Evolutionary conservation across 1,140 invertebrate genomes (phyloP).

Genomic region (Drosophila bocki): DNA sequence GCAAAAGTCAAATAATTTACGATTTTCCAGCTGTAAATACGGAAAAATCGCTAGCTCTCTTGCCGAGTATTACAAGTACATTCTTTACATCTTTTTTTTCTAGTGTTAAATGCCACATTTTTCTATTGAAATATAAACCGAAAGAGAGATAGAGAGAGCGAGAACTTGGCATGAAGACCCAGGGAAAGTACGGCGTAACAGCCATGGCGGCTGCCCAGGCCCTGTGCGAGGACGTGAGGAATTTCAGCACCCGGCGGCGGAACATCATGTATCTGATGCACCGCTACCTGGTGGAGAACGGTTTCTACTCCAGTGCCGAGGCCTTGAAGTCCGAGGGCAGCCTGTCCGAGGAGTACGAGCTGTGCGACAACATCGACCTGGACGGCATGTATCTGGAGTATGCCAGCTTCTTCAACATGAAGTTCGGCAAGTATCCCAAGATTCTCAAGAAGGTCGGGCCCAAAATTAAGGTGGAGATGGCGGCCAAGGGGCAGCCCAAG

Average conservation of each 20-base stretch:
- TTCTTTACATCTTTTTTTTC: not conserved
- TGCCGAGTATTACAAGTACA: too few relatives aligned
- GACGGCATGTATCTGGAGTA: conserved; percentile 95
- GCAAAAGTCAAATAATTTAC: conserved; percentile 3
- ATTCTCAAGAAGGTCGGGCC: conserved; percentile 87
- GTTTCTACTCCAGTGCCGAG: conserved; percentile 88
- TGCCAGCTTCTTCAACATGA: conserved; percentile 93
- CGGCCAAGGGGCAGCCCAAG: not conserved
- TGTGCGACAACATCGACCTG: conserved; percentile 97
- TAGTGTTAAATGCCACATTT: not conserved
- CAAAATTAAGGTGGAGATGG: conserved; percentile 70
- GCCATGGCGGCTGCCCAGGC: conserved; percentile 50
- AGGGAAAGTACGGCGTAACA: conserved; percentile 66
- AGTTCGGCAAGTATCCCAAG: conserved; percentile 94
- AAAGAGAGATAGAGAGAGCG: not conserved
- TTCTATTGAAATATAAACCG: not conserved
- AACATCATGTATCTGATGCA: conserved; percentile 92
- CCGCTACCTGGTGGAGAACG: conserved; percentile 91
- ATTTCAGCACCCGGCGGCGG: conserved; percentile 87
- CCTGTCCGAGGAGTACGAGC: conserved; percentile 88
- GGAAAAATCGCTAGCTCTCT: not conserved
- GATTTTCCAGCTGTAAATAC: conserved; percentile 5
- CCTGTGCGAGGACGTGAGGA: conserved; percentile 73
- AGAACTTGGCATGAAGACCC: conserved; percentile 48
- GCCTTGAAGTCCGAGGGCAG: conserved; percentile 89